phyloP scores from a whole-genome alignment of 1,140 invertebrate genomes.

The Aphis gossypii region DNA sequence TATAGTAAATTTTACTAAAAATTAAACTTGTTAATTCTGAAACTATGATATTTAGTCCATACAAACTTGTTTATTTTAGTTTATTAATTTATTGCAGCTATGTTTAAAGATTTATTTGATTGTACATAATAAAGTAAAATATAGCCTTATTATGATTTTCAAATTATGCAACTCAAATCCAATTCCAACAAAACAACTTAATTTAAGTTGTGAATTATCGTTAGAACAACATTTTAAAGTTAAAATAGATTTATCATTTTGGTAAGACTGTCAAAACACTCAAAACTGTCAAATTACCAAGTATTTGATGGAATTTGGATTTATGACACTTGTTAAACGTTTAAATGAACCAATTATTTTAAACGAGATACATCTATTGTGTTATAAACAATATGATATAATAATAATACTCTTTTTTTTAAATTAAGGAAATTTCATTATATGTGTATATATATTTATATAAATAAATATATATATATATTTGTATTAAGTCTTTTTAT shows the following conservation, averaged over 20 bases:
- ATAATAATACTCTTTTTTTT: background rate
- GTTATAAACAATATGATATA: background rate
- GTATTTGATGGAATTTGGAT: background rate
- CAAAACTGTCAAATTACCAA: background rate
- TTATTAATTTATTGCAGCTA: background rate
- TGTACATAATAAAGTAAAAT: background rate
- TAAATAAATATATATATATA: background rate
- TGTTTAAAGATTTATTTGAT: background rate
- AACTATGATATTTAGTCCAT: background rate
- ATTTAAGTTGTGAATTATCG: background rate
- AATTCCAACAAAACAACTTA: background rate
- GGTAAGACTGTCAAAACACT: background rate
- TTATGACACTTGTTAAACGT: background rate
- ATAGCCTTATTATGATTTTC: background rate
- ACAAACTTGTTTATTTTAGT: background rate
- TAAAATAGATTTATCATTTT: background rate
- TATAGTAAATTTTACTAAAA: background rate
- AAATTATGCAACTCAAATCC: background rate
- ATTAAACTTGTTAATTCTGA: background rate
- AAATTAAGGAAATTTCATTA: background rate
- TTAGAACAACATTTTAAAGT: background rate
- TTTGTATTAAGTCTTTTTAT: background rate
- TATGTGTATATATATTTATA: too few species aligned
- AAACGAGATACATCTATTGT: background rate
- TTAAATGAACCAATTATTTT: background rate